phyloP scores from a whole-genome alignment of 2,797 vertebrate genomes.

The Heterohyrax brucei region DNA sequence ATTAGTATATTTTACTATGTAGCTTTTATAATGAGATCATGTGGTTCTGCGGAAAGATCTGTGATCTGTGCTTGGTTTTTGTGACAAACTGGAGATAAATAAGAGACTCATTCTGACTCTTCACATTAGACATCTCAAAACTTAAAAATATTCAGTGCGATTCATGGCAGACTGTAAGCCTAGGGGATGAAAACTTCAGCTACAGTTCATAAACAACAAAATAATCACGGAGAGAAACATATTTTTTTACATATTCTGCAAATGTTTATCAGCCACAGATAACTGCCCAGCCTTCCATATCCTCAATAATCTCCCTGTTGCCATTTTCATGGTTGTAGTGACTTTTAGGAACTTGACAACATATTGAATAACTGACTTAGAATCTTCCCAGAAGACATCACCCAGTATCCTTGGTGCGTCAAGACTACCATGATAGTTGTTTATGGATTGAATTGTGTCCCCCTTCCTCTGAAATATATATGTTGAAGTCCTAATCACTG shows the following conservation, averaged over 20 bases:
- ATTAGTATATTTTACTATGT: neutral
- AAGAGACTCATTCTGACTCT: neutral
- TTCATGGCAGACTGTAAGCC: neutral
- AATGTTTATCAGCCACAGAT: neutral
- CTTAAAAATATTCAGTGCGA: rapidly evolving
- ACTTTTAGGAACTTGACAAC: rapidly evolving
- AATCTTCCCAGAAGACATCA: neutral
- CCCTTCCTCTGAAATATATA: neutral
- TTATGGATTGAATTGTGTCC: neutral
- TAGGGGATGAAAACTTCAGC: rapidly evolving
- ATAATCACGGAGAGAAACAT: neutral
- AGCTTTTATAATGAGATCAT: neutral
- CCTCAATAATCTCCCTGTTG: neutral
- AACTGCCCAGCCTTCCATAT: neutral
- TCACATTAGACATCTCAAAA: neutral
- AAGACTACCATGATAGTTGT: neutral
- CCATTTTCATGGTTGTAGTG: neutral
- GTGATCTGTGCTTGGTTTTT: neutral
- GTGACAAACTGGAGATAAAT: neutral
- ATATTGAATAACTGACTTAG: rapidly evolving
- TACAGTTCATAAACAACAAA: neutral
- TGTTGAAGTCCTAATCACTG: neutral
- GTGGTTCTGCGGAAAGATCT: neutral
- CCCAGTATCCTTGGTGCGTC: rapidly evolving
- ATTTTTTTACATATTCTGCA: neutral